Conservation (phyloP, 53 echinoderm and acorn worm species). For the Stichopus horrens region DNA sequence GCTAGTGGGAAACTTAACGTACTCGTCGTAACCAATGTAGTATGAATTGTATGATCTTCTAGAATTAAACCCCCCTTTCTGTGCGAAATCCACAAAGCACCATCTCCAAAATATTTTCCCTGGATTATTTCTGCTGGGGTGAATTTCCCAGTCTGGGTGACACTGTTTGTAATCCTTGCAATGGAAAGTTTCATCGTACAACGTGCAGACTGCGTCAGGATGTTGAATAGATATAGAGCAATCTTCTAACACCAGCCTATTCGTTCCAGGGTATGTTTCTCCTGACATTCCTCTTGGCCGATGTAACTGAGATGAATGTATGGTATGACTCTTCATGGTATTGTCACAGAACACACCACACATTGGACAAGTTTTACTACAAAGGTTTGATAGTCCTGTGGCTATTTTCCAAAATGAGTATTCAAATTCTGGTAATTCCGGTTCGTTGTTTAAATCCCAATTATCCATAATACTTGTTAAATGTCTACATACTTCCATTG, state of each 20-base stretch:
- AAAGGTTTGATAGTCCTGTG: neutral
- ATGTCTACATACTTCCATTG: neutral
- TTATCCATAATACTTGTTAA: neutral
- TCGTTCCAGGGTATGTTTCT: neutral
- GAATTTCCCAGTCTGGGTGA: neutral
- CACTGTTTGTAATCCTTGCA: neutral
- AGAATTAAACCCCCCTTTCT: no score
- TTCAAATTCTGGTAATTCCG: no score
- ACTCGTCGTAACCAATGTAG: neutral
- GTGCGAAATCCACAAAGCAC: neutral
- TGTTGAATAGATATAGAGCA: neutral
- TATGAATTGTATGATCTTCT: no score
- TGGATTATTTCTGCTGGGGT: neutral
- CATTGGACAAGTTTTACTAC: neutral
- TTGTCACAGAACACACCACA: neutral
- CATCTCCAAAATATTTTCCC: slow-evolving; percentile 6
- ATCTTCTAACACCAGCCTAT: neutral
- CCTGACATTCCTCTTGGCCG: slow-evolving; percentile 1
- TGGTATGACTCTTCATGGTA: neutral
- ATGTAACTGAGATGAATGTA: neutral
- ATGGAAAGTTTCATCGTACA: no score
- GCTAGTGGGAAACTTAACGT: neutral
- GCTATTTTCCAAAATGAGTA: neutral
- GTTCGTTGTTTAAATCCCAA: no score
- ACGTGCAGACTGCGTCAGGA: neutral